Evolutionary conservation across 2,797 vertebrate genomes (phyloP), one percentile per base, ranked within the genome.

Genomic region (Silurus lanzhouensis): DNA sequence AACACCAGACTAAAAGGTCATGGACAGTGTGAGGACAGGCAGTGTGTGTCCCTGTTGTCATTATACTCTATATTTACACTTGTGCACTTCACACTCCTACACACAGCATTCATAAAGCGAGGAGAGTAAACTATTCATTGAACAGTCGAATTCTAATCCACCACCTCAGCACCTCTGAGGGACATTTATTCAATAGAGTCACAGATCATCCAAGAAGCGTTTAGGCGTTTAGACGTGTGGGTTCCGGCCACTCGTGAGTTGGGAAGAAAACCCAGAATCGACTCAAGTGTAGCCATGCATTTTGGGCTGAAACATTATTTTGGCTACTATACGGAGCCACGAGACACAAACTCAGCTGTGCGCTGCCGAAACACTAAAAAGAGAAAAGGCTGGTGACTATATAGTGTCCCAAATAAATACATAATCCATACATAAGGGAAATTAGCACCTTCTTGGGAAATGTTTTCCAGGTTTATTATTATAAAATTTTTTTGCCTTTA

Each of bases 31-130:
- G 14, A 67, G n/a, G 58, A 78, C n/a, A 7, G 20, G 2, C 25
- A 25, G 17, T 68, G 38, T 61, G 74, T 0, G 12, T 74, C 64
- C 38, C 27, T 64, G 38, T 57, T 82, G 70, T 64, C 19, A 71
- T 84, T 58, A 67, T 83, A 74, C 61, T 61, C 68, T 38, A 58
- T 57, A 82, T 82, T 82, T 82, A 82, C 52, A 71, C 20, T 71
- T 82, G 19, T 58, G 12, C 81, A 60, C 66, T 58, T 82, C 48
- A 5, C 52, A 71, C 66, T 58, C 66, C 66, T 61, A 71, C 81
- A 60, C 66, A 82, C 48, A 8, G 48, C 81, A 60, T 52, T 58
- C 19, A 67, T 67, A 20, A 64, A 66, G 17, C 63, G 48, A 44
- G 8, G 5, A 81, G 63, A 67, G 13, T 48, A 71, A 71, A 68